phyloP scores from a whole-genome alignment of 2,797 vertebrate species.

The Dipus sagitta region DNA sequence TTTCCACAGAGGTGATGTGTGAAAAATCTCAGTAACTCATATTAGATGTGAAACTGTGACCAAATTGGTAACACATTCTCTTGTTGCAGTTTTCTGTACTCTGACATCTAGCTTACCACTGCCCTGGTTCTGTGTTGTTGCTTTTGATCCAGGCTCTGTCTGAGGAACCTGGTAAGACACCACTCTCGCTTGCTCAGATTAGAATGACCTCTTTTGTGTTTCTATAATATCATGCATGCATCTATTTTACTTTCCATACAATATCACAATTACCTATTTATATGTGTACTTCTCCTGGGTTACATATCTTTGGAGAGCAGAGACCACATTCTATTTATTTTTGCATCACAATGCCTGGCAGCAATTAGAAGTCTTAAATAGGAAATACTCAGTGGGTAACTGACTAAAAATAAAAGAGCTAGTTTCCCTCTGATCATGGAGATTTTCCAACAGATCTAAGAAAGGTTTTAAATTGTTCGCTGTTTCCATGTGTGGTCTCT shows the following conservation, averaged over 20 bases:
- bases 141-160: neutral
- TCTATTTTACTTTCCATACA: neutral
- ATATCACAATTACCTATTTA: neutral
- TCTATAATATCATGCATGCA: accelerated
- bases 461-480: neutral
- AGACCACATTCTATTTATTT: conserved; percentile 38
- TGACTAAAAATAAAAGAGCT: conserved; percentile 28
- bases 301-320: neutral
- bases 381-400: conserved; percentile 52
- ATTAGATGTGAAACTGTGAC: neutral
- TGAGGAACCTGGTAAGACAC: neutral
- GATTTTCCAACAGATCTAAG: conserved; percentile 49
- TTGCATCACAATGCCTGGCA: conserved; percentile 2
- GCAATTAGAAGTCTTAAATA: conserved; percentile 61
- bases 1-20: neutral
- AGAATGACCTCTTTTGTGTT: neutral
- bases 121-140: neutral
- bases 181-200: neutral
- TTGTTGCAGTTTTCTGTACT: neutral
- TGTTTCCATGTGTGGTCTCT: conserved; percentile 51
- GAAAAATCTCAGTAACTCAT: neutral
- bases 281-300: neutral
- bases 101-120: neutral
- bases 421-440: conserved; percentile 50
- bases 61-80: neutral